Percentiles rank a stretch among this genome's conserved stretches.
Evolutionary conservation across 2,888 invertebrate species (phyloP).

Genomic region (Hypomecis punctinalis): DNA sequence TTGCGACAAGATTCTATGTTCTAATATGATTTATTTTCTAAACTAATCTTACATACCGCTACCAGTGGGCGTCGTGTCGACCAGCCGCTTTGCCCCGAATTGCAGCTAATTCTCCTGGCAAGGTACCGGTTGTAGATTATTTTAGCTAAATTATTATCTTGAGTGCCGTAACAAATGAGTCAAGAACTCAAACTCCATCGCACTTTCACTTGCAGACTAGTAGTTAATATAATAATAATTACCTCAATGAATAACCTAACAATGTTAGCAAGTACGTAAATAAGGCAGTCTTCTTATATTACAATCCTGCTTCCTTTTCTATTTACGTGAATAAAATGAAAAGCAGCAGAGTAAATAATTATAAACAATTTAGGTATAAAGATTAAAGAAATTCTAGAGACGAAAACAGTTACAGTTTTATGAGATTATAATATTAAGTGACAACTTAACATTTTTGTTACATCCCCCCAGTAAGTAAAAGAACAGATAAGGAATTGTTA

Average conservation of each 20-base stretch:
- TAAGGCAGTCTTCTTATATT: constrained; percentile 56
- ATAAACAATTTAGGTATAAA: not conserved
- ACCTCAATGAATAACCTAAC: constrained; percentile 60
- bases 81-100: too few species aligned
- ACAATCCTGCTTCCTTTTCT: constrained; percentile 29
- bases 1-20: constrained; percentile 12
- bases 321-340: constrained; percentile 22
- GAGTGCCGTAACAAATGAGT: constrained; percentile 33
- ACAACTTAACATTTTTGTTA: too few species aligned
- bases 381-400: not conserved
- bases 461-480: too few species aligned
- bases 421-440: too few species aligned
- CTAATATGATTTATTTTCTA: not conserved
- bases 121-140: too few species aligned
- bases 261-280: constrained; percentile 57
- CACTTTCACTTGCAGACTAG: constrained; percentile 61
- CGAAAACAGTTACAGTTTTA: not conserved
- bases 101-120: too few species aligned
- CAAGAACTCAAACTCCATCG: constrained; percentile 49
- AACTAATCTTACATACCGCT: too few species aligned
- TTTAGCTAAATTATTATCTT: constrained; percentile 10
- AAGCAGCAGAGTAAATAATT: constrained; percentile 11
- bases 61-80: too few species aligned
- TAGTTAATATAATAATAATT: constrained; percentile 47
- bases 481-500: too few species aligned